Evolutionary conservation across 1,140 invertebrate genomes (phyloP).

Genomic region (Drosophila eugracilis): DNA sequence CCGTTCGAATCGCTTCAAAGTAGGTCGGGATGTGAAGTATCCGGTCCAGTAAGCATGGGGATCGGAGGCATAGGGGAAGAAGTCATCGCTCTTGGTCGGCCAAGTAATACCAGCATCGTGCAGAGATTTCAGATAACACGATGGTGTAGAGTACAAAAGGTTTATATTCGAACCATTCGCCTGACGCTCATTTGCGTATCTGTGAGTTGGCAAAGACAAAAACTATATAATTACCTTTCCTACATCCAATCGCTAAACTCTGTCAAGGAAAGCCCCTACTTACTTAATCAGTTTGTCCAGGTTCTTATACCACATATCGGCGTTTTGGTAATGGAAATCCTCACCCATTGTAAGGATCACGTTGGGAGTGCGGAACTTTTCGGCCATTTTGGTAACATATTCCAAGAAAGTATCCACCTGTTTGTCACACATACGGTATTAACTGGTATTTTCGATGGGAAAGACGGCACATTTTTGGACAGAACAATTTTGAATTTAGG

Average conservation of each 20-base stretch:
- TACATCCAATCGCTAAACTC: not conserved
- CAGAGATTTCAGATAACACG: conserved; percentile 95
- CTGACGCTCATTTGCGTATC: conserved; percentile 88
- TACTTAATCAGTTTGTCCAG: conserved; percentile 95
- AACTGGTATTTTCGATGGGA: not conserved
- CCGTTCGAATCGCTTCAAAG: conserved; percentile 92
- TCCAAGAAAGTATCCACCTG: conserved; percentile 87
- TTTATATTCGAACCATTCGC: conserved; percentile 88
- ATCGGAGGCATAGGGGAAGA: conserved; percentile 96
- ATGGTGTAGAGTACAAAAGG: conserved; percentile 96
- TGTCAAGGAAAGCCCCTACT: conserved; percentile 82
- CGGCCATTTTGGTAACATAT: conserved; percentile 86
- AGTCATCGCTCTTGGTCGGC: conserved; percentile 92
- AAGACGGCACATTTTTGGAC: conserved; percentile 16
- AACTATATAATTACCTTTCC: not conserved
- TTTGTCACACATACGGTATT: not conserved
- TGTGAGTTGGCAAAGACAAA: conserved; percentile 19
- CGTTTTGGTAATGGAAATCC: conserved; percentile 96
- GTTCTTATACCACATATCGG: conserved; percentile 93
- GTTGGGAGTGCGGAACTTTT: conserved; percentile 89
- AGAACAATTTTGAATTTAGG: conserved; percentile 32
- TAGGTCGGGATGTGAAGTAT: conserved; percentile 95
- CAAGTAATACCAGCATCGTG: conserved; percentile 89
- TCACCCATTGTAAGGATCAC: conserved; percentile 95
- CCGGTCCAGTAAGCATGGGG: conserved; percentile 96